Conservation (phyloP, 2,797 vertebrate species). For the Cryptoprocta ferox region DNA sequence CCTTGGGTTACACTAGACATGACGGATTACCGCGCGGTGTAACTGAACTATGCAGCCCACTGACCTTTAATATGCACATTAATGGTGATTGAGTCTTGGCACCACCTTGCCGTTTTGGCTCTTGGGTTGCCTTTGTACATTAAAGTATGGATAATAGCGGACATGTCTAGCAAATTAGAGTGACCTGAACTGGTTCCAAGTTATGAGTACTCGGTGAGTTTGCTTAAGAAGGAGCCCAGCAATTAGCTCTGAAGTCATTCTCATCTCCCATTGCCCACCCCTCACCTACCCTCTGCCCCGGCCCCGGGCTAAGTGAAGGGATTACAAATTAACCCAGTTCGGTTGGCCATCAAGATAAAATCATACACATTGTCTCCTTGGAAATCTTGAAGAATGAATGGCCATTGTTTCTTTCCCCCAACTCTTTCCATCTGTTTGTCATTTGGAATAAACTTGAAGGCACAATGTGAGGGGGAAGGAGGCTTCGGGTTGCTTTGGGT, state of each 20-base stretch:
- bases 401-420: not conserved
- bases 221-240: not conserved
- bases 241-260: not conserved
- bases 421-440: conserved; percentile 12
- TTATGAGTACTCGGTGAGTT: not conserved
- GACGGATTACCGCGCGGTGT: not conserved
- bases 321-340: not conserved
- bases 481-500: not conserved
- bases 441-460: not conserved
- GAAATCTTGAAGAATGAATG: not conserved
- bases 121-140: not conserved
- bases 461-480: not conserved
- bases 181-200: conserved; percentile 59
- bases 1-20: conserved; percentile 3
- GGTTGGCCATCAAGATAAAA: not conserved
- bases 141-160: not conserved
- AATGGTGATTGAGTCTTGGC: conserved; percentile 57
- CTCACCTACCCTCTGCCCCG: not conserved
- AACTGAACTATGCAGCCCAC: not conserved
- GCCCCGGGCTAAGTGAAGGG: conserved; percentile 9
- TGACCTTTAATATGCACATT: not conserved
- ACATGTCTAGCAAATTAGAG: conserved; percentile 54
- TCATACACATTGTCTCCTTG: not conserved
- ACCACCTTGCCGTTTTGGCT: conserved; percentile 29
- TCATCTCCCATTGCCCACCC: fast-evolving